Conservation (phyloP, 2,888 invertebrate species). For the Tridacna gigas region DNA sequence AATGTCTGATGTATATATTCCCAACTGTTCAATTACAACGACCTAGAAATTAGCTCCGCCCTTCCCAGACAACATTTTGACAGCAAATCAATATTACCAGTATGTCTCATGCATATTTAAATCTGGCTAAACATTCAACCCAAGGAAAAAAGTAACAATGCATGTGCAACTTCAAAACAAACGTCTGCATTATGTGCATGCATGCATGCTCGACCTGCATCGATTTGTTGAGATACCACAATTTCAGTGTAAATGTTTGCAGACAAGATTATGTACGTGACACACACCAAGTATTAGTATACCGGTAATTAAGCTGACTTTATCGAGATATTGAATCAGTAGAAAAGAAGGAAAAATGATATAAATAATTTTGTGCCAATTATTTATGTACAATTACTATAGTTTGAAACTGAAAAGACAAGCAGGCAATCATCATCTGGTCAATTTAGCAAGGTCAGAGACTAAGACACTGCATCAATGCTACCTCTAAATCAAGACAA, state of each 20-base stretch:
- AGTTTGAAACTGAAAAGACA: too few relatives aligned
- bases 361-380: too few relatives aligned
- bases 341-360: too few relatives aligned
- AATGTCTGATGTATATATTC: neutral
- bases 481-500: too few relatives aligned
- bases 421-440: too few relatives aligned
- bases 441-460: too few relatives aligned
- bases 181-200: constrained; percentile 21
- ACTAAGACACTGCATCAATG: too few relatives aligned
- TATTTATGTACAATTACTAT: too few relatives aligned
- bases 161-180: constrained; percentile 13
- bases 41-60: constrained; percentile 10
- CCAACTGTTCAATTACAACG: neutral
- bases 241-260: constrained; percentile 4
- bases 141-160: constrained; percentile 9
- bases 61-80: constrained; percentile 17
- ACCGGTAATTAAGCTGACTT: too few relatives aligned
- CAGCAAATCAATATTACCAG: constrained; percentile 20
- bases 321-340: too few relatives aligned
- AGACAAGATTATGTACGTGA: neutral
- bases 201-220: constrained; percentile 5
- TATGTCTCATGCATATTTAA: constrained; percentile 28
- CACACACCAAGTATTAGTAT: too few relatives aligned
- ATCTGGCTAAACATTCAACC: constrained; percentile 16
- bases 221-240: constrained; percentile 13